Evolutionary conservation across 2,797 vertebrate genomes (phyloP), one percentile per base, ranked within the genome.

Genomic region (Chaetodon trifasciatus): DNA sequence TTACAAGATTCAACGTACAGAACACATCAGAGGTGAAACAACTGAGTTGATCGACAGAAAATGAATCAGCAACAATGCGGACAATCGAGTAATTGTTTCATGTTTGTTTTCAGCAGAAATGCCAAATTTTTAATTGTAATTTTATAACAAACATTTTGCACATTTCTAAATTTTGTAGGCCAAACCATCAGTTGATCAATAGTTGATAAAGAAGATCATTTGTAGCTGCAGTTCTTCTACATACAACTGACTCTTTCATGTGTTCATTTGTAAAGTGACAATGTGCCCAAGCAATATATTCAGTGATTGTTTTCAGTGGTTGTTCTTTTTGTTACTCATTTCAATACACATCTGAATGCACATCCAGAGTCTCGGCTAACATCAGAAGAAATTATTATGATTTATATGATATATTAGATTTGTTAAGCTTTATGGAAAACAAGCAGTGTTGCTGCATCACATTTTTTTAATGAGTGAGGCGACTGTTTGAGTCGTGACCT

Each of bases 11-110:
- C 11, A 62, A 62, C 3, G 0, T 49, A 55, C 21, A 65, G 44
- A 9, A 32, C 2, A 3, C 0, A 50, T 44, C 4, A 21, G 4
- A 52, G 24, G 28, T 52, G 1, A 23, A 39, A 37, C 1, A 0
- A 70, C 13, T n/a, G 24, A 8, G 39, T 11, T 8, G 8, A 39
- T 8, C 0, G 1, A 44, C 7, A 42, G 19, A 11, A 16, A 53
- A 35, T 35, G 3, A 42, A 65, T 50, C 12, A 39, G 53, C 24
- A 58, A 47, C 7, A 55, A 35, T 19, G 16, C 39, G 40, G 21
- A 64, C 13, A 9, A 67, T 32, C 0, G 6, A 50, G 37, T 19
- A 8, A 23, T 55, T 2, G 11, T 13, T 37, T 13, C 7, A 57
- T 32, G 19, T 2, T 5, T 37, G 44, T 49, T 50, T 8, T 6